Evolutionary conservation across 1,140 invertebrate genomes (phyloP).

Genomic region (Teleogryllus occipitalis): DNA sequence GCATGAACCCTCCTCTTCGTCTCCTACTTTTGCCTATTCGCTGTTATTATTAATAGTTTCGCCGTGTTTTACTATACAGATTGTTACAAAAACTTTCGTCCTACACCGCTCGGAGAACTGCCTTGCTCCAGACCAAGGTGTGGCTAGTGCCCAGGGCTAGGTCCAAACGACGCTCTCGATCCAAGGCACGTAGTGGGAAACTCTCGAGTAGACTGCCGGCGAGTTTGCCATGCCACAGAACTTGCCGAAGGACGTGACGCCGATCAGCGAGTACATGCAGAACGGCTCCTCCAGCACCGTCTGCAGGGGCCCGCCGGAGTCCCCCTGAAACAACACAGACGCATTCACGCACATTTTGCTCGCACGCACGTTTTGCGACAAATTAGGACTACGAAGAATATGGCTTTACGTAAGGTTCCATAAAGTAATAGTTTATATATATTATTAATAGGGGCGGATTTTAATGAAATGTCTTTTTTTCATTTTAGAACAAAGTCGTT

Average conservation of each 20-base stretch:
- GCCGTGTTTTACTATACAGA: neutral
- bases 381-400: neutral
- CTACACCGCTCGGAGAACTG: neutral
- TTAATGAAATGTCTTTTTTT: no score
- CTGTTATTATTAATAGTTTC: neutral
- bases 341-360: neutral
- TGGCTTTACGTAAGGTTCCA: no score
- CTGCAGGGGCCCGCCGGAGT: conserved; percentile 53
- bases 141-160: neutral
- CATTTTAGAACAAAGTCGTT: no score
- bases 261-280: conserved; percentile 46
- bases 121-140: neutral
- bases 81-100: neutral
- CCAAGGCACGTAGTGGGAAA: conserved; percentile 41
- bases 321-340: conserved; percentile 41
- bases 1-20: neutral
- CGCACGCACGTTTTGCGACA: neutral
- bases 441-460: neutral
- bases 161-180: conserved; percentile 38
- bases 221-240: conserved; percentile 35
- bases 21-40: neutral
- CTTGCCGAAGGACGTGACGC: conserved; percentile 50
- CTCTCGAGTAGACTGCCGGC: conserved; percentile 42
- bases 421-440: neutral
- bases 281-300: conserved; percentile 40